A percentile compares a stretch with the other conserved stretches of the same genome.
These are phyloP conservation scores for Macrophya alboannulata DNA, from an alignment of 2,888 invertebrate genomes.

Conservation along the genomic window DNA sequence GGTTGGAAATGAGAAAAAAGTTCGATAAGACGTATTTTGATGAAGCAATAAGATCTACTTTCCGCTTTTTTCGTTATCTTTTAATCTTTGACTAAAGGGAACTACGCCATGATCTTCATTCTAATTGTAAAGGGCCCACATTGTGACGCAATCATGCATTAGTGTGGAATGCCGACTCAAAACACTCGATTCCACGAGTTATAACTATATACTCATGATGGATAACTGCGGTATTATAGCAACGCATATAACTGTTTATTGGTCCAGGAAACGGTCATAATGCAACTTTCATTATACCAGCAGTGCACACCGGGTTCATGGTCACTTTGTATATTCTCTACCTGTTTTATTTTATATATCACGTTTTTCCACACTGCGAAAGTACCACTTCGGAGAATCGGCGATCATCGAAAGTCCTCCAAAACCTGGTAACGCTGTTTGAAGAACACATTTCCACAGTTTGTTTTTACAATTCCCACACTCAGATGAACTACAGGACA, in stretches of 20 bases:
- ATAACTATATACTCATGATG: neutral
- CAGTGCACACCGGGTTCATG: neutral
- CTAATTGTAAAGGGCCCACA: neutral
- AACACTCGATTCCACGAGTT: neutral
- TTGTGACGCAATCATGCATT: conserved; percentile 31
- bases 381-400: conserved; percentile 5
- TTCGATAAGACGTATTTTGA: neutral
- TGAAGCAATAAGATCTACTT: neutral
- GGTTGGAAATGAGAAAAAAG: neutral
- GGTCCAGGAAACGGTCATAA: neutral
- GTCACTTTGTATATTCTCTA: neutral
- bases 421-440: neutral
- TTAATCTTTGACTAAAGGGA: neutral
- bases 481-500: neutral
- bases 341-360: neutral
- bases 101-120: neutral
- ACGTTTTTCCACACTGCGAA: neutral
- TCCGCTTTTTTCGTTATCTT: neutral
- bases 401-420: neutral
- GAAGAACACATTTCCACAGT: neutral
- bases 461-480: conserved; percentile 2
- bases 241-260: neutral
- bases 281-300: neutral
- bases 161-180: conserved; percentile 11
- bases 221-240: neutral